Evolutionary conservation across 2,888 invertebrate species (phyloP).

Genomic region (Anagyrus pseudococci): DNA sequence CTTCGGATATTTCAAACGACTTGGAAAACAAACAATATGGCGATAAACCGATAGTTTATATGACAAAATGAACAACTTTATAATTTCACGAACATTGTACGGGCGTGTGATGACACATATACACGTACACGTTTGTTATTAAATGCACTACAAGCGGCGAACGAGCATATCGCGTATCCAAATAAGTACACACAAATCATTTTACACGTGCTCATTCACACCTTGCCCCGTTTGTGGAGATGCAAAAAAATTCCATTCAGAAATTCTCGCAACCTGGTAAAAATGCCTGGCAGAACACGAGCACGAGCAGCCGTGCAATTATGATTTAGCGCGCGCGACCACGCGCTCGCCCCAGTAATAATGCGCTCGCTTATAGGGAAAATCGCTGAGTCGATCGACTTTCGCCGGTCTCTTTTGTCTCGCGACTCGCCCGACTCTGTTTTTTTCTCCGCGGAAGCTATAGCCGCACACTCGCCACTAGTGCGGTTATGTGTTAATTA

Average conservation of each 20-base stretch:
- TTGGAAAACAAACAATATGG: neutral
- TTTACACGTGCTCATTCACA: neutral
- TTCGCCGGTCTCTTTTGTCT: slow-evolving; percentile 29
- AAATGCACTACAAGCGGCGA: too few species aligned
- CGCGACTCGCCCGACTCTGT: slow-evolving; percentile 1
- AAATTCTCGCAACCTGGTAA: too few species aligned
- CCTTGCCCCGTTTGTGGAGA: neutral
- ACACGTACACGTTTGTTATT: too few species aligned
- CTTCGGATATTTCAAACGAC: neutral
- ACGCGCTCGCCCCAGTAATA: neutral
- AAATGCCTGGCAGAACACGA: too few species aligned
- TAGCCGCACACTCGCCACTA: slow-evolving; percentile 13
- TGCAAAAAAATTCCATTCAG: neutral
- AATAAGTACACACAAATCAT: too few species aligned
- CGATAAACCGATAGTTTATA: neutral
- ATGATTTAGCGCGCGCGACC: slow-evolving; percentile 3
- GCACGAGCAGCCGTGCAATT: neutral
- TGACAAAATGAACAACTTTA: neutral
- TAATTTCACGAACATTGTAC: too few species aligned
- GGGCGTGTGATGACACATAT: too few species aligned
- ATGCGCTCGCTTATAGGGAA: neutral
- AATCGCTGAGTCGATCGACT: slow-evolving; percentile 12
- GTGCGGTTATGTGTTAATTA: slow-evolving; percentile 36
- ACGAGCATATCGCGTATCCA: too few species aligned
- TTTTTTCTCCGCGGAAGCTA: slow-evolving; percentile 30